phyloP scores from a whole-genome alignment of 2,888 invertebrate genomes.

The Epistrophe grossulariae region DNA sequence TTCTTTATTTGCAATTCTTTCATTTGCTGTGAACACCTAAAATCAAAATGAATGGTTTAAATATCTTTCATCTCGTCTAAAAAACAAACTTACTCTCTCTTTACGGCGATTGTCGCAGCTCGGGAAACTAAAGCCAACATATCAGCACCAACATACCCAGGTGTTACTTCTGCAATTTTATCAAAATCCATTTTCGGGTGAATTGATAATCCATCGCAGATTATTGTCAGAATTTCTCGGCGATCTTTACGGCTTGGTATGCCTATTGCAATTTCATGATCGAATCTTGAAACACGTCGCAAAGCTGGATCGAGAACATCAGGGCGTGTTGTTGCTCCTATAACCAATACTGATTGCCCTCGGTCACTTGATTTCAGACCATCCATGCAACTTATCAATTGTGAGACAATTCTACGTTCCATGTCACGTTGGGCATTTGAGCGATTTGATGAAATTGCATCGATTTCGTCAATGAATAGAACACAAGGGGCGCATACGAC shows the following conservation, averaged over 20 bases:
- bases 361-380: slow-evolving; percentile 84
- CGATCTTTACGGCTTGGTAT: slow-evolving; percentile 95
- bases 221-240: slow-evolving; percentile 89
- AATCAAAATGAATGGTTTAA: background rate
- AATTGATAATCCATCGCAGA: slow-evolving; percentile 89
- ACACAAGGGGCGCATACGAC: slow-evolving; percentile 92
- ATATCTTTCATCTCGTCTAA: background rate
- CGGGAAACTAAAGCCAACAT: slow-evolving; percentile 93
- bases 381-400: slow-evolving; percentile 95
- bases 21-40: slow-evolving; percentile 80
- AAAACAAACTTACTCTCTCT: slow-evolving; percentile 84
- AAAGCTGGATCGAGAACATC: slow-evolving; percentile 97
- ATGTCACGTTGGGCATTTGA: slow-evolving; percentile 96
- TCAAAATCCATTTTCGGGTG: slow-evolving; percentile 89
- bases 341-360: slow-evolving; percentile 86
- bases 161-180: slow-evolving; percentile 92
- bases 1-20: slow-evolving; percentile 80
- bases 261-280: slow-evolving; percentile 96
- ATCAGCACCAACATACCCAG: slow-evolving; percentile 98
- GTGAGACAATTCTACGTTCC: slow-evolving; percentile 97
- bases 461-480: slow-evolving; percentile 98
- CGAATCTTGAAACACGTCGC: slow-evolving; percentile 95
- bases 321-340: slow-evolving; percentile 98
- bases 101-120: slow-evolving; percentile 94
- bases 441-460: slow-evolving; percentile 96